A percentile compares a stretch with the other conserved stretches of the same genome.
phyloP scores from a whole-genome alignment of 2,888 invertebrate species.

The Metalampra italica region DNA sequence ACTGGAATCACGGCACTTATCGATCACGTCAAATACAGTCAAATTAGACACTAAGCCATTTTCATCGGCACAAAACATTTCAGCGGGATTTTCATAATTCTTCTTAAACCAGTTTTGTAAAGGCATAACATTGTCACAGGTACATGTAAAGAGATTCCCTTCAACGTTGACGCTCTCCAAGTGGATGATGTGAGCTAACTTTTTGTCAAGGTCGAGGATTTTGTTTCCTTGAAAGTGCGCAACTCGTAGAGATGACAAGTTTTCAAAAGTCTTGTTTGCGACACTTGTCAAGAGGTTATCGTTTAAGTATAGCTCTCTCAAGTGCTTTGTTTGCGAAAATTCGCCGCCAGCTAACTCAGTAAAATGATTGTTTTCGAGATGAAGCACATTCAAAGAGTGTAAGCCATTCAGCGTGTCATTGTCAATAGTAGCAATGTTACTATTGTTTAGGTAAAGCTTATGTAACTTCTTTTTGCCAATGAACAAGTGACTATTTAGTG shows the following conservation, averaged over 20 bases:
- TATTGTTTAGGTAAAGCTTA: conserved; percentile 86
- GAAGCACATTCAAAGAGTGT: conserved; percentile 83
- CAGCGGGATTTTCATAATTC: conserved; percentile 80
- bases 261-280: conserved; percentile 85
- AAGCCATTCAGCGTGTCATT: conserved; percentile 90
- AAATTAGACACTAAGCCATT: conserved; percentile 57
- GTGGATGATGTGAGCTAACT: conserved; percentile 78
- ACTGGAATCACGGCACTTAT: conserved; percentile 70
- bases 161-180: conserved; percentile 82
- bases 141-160: conserved; percentile 89
- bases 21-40: conserved; percentile 68
- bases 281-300: conserved; percentile 87
- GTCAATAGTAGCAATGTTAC: conserved; percentile 84
- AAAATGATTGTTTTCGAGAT: conserved; percentile 87
- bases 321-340: conserved; percentile 86
- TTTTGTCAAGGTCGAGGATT: conserved; percentile 83
- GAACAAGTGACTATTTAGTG: conserved; percentile 88
- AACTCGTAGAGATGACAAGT: conserved; percentile 83
- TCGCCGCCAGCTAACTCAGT: conserved; percentile 85
- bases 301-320: conserved; percentile 88
- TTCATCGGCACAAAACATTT: conserved; percentile 82
- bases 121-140: conserved; percentile 82
- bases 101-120: conserved; percentile 84
- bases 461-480: conserved; percentile 90
- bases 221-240: conserved; percentile 86